phyloP scores from a whole-genome alignment of 2,888 invertebrate genomes.

The Blastobasis adustella region DNA sequence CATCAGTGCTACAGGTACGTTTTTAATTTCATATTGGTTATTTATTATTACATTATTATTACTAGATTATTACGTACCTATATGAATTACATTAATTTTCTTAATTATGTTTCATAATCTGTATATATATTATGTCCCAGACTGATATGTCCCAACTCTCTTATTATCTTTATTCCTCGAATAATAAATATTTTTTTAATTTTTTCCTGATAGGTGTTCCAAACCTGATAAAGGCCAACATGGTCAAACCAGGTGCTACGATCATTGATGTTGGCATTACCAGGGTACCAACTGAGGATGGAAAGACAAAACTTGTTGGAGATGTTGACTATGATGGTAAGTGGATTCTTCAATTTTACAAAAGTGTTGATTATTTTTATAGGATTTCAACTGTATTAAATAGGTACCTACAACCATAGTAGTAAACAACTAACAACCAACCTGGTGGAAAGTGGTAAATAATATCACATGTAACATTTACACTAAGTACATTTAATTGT shows the following conservation, averaged over 20 bases:
- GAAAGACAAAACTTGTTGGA: conserved; percentile 85
- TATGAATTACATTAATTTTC: too few species aligned
- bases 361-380: conserved; percentile 1
- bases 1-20: conserved; percentile 81
- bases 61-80: background rate
- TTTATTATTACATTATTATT: conserved; percentile 13
- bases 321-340: conserved; percentile 91
- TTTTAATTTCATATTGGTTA: background rate
- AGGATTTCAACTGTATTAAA: too few species aligned
- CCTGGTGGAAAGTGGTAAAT: too few species aligned
- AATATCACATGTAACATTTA: too few species aligned
- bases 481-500: too few species aligned
- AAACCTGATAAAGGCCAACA: conserved; percentile 83
- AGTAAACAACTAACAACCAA: too few species aligned
- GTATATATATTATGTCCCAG: too few species aligned
- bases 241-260: conserved; percentile 92
- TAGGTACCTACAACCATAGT: too few species aligned
- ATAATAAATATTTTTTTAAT: too few species aligned
- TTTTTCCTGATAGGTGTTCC: conserved; percentile 74
- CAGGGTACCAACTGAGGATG: conserved; percentile 77
- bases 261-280: conserved; percentile 93
- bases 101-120: too few species aligned
- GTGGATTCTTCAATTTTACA: conserved; percentile 13
- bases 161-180: too few species aligned
- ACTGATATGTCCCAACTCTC: too few species aligned